A percentile compares a stretch with the other conserved stretches of the same genome.
phyloP scores from a whole-genome alignment of 2,888 invertebrate genomes.

The Glaucopsyche alexis region DNA sequence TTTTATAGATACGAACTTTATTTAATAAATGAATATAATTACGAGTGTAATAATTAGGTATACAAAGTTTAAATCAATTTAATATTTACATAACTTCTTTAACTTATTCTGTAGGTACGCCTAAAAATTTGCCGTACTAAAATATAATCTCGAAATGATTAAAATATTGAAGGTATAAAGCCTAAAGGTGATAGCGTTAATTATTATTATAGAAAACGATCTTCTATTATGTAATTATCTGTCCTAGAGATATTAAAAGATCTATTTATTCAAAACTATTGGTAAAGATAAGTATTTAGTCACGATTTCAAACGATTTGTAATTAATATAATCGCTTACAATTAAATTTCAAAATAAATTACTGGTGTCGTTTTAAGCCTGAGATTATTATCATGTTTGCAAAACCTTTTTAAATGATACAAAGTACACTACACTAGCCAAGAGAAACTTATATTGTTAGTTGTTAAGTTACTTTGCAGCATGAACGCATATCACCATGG shows the following conservation, averaged over 20 bases:
- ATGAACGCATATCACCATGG: no score
- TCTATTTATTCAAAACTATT: background rate
- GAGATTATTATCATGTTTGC: slow-evolving; percentile 3
- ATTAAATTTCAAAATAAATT: slow-evolving; percentile 6
- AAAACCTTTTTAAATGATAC: background rate
- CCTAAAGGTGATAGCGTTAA: background rate
- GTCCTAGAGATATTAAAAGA: slow-evolving; percentile 21
- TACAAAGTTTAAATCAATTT: background rate
- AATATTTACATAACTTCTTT: background rate
- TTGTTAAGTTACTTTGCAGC: no score
- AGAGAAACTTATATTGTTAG: background rate
- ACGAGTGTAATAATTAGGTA: no score
- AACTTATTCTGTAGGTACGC: background rate
- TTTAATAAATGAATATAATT: no score
- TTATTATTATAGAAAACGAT: background rate
- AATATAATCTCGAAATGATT: background rate
- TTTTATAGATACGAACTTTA: no score
- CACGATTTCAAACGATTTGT: background rate
- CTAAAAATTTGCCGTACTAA: background rate
- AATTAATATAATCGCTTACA: slow-evolving; percentile 2
- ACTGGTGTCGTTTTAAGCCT: background rate
- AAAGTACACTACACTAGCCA: background rate
- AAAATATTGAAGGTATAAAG: background rate
- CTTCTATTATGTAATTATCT: background rate
- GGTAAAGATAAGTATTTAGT: background rate